Evolutionary conservation across 2,888 invertebrate genomes (phyloP), one percentile per base, ranked within the genome.

Genomic region (Argyresthia albistria): DNA sequence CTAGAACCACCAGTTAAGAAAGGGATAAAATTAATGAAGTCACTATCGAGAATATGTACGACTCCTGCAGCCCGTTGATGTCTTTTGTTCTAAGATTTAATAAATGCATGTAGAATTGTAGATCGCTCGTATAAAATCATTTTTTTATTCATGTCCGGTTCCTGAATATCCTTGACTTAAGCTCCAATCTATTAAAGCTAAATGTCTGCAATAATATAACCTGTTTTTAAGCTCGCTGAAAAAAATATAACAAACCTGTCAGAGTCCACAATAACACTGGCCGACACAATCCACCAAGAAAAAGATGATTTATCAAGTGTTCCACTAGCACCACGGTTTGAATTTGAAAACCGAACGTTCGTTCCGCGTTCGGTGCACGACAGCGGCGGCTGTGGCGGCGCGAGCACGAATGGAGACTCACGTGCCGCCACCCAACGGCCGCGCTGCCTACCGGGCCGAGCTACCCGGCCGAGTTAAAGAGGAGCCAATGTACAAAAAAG

Each of bases 371-470:
- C 67, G 62, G 69, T 73, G 65, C 69, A 6, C 71, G 69, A 77
- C 70, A 77, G 77, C 80, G 80, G 74, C 73, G 70, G 65, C 70
- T 73, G 71, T 75, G 75, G 75, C 77, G 74, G 83, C 76, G 74
- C 80, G 80, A 84, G 81, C 84, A 76, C 83, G 84, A 84, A 75
- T 86, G 86, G 73, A 79, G 73, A 62, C 73, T 79, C 76, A 73
- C 79, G 74, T 76, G 80, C 76, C 73, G 62, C 67, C 67, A 69
- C 66, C 65, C 66, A 16, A 16, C 50, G 46, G 45, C 25, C 50
- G 64, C 67, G 68, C 67, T 64, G 64, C 76, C 73, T 74, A 71
- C 25, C 6, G 25, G 3, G 6, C 2, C 25, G n/a, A 75, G 75
- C 67, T 72, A 80, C 62, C 72, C 76, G 66, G 67, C 76, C 66